Evolutionary conservation across 2,797 vertebrate genomes (phyloP).

Genomic region (Liasis olivaceus): DNA sequence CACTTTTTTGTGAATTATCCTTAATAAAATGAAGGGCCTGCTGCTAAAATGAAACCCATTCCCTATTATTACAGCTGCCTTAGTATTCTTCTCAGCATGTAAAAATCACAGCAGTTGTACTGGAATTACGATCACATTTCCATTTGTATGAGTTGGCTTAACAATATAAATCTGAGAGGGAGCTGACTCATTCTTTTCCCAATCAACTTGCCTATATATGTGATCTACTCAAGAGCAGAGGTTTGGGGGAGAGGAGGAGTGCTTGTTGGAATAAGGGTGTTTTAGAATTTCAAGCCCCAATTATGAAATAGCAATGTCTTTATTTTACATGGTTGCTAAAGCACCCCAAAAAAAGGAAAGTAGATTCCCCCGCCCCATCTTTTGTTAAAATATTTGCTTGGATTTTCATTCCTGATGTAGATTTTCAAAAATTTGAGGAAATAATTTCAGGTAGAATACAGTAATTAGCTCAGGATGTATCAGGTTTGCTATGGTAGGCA

Average conservation of each 20-base stretch:
- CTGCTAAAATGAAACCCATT: slow-evolving; percentile 39
- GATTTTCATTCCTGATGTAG: not conserved
- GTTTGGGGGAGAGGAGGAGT: not conserved
- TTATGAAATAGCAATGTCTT: not conserved
- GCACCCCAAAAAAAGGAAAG: not conserved
- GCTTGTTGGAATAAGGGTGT: not conserved
- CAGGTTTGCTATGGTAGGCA: too few relatives aligned
- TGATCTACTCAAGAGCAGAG: too few relatives aligned
- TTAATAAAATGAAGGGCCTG: slow-evolving; percentile 47
- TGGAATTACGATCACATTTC: slow-evolving; percentile 8
- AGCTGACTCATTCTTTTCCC: too few relatives aligned
- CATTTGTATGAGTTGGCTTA: not conserved
- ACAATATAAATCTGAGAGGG: not conserved
- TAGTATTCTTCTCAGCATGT: not conserved
- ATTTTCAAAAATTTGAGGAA: too few relatives aligned
- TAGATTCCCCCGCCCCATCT: not conserved
- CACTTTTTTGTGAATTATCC: slow-evolving; percentile 63
- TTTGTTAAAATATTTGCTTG: not conserved
- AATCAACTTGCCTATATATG: not conserved
- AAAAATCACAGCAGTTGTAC: not conserved
- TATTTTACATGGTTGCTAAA: not conserved
- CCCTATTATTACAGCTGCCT: not conserved
- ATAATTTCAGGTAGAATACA: not conserved
- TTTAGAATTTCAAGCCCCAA: not conserved
- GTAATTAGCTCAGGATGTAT: not conserved